Base-by-base conservation (phyloP, 2,888 invertebrate genomes). In the Zygogramma bicolorata region DNA sequence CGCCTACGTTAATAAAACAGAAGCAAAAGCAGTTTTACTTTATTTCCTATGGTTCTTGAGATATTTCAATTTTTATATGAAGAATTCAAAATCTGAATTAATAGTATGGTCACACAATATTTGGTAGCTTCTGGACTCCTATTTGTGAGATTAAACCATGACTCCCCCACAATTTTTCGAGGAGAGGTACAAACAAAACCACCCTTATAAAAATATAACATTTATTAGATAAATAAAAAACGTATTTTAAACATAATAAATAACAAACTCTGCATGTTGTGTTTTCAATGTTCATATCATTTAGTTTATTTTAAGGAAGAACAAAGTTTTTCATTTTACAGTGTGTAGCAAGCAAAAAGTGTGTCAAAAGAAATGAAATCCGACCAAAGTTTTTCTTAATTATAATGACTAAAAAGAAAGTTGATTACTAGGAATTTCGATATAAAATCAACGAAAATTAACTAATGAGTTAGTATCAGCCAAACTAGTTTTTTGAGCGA, bases 401-500 rank as follows among this genome's bases (percentile, higher is more conserved):
- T n/a, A 42, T 63, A 62, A 68, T 66, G 53, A 70, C 15, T 58
- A 67, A 71, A 67, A 57, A 49, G 49, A 67, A 69, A 68, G 71
- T 49, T 67, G 40, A 69, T 62, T 68, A 72, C 40, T 67, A 68
- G 71, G 61, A 69, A 75, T 75, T 75, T 75, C 69, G 69, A 67
- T 67, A 25, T 59, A 68, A 68, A 74, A 71, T 63, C 38, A 71
- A 70, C 62, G 25, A 63, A 76, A 76, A 59, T 63, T 63, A 69
- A 71, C 58, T 73, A 69, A 72, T 73, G 69, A 77, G 75, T 76
- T 79, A 81, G 79, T 76, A 78, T 82, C 78, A 81, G 81, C 81
- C 82, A 81, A 78, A 75, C 71, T 75, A 80, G 74, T 80, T 78
- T 80, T n/a, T 85, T 85, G 84, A 85, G 84, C 84, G 84, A 81